Evolutionary conservation across 1,140 invertebrate genomes (phyloP), one percentile per base, ranked within the genome.

Genomic region (Heliothis virescens): DNA sequence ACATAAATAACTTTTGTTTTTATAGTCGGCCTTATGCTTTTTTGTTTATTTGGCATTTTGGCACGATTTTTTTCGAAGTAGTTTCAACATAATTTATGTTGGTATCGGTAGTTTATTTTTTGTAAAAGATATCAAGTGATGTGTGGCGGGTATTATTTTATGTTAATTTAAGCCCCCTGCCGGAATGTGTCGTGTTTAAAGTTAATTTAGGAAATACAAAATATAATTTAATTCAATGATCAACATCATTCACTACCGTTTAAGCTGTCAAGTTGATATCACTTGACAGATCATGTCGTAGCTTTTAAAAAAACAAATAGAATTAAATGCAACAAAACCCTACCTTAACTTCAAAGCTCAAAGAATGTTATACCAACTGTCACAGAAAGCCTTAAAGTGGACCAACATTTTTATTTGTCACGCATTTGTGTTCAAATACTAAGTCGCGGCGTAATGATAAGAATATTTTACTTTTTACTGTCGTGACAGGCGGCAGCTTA

Each of bases 381-480:
- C 53, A 72, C 29, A 72, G 57, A 72, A 50, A 52, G 13, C 11
- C n/a, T 21, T 26, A 50, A 26, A 71, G 48, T 52, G 10, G 67
- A 15, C 48, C 47, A 85, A 82, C 82, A 73, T 82, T 82, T 88
- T 86, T 88, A 86, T 85, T 89, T 88, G 86, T 87, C 85, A 88
- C 79, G 85, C 83, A 86, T 86, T 88, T 77, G 47, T 85, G 87
- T 86, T 83, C 82, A 85, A 84, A 84, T 79, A 82, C 80, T 82
- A 87, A 88, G 84, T 80, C 85, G 80, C 80, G 77, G 82, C 78
- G 73, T 73, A 82, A 71, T 85, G 85, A 89, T 89, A 90, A 89
- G 83, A 85, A 86, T 89, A 89, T 89, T 88, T 89, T 89, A 83
- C 85, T 89, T 89, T 90, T 89, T 89, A 83, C 79, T 85, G 79